Evolutionary conservation across 2,888 invertebrate genomes (phyloP).

Genomic region (Ichneumoninae sp.): DNA sequence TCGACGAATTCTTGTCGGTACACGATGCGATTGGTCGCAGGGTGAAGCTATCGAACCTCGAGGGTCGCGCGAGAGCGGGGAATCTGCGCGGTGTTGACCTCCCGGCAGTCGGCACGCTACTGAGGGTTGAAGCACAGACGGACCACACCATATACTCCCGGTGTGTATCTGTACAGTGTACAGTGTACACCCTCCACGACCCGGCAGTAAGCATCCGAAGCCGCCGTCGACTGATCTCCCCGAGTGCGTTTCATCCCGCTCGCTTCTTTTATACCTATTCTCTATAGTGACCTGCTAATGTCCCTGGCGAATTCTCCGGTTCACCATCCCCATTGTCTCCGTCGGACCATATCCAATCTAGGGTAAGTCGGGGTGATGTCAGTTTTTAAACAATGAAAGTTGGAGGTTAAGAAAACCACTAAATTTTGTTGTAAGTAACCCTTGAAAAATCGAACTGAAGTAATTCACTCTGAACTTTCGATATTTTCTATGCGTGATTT

Average conservation of each 20-base stretch:
- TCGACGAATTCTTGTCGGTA: not conserved
- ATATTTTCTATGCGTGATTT: too few relatives aligned
- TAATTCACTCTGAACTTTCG: too few relatives aligned
- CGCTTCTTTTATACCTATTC: slow-evolving; percentile 6
- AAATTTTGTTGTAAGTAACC: too few relatives aligned
- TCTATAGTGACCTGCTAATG: slow-evolving; percentile 13
- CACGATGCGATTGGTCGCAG: not conserved
- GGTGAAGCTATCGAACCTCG: not conserved
- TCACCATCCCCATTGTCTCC: not conserved
- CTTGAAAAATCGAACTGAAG: too few relatives aligned
- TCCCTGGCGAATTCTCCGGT: slow-evolving; percentile 39
- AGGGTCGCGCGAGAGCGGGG: not conserved
- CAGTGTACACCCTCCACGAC: slow-evolving; percentile 15
- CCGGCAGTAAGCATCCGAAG: not conserved
- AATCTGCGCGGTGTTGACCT: slow-evolving; percentile 60
- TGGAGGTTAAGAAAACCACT: too few relatives aligned
- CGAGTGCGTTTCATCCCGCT: too few relatives aligned
- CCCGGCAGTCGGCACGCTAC: slow-evolving; percentile 71
- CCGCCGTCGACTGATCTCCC: too few relatives aligned
- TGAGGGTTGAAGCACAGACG: slow-evolving; percentile 68
- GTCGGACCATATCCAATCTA: too few relatives aligned
- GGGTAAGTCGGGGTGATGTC: too few relatives aligned
- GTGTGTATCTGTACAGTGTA: slow-evolving; percentile 14
- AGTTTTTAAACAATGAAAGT: too few relatives aligned
- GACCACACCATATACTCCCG: slow-evolving; percentile 33